phyloP scores from a whole-genome alignment of 1,140 invertebrate species.

The Scaptomyza graminum region DNA sequence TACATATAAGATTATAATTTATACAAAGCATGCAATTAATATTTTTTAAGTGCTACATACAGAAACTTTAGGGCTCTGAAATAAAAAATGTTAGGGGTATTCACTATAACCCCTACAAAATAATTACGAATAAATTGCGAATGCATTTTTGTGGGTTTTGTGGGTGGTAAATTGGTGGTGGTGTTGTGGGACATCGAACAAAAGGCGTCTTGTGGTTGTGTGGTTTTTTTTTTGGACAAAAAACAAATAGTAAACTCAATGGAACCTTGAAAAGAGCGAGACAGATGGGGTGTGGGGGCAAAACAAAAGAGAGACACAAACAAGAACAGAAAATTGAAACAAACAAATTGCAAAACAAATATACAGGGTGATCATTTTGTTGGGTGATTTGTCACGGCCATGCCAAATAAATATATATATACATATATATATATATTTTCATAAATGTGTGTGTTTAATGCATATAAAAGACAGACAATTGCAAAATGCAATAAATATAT shows the following conservation, averaged over 20 bases:
- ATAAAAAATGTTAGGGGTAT: constrained; percentile 6
- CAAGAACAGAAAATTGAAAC: constrained; percentile 1
- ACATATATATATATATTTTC: constrained; percentile 40
- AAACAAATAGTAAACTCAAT: constrained; percentile 20
- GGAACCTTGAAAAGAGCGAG: constrained; percentile 16
- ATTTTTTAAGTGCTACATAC: not conserved
- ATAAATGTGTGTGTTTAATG: constrained; percentile 22
- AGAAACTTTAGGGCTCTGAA: not conserved
- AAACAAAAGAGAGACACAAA: not conserved
- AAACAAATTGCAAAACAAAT: constrained; percentile 56
- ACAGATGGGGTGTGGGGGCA: constrained; percentile 15
- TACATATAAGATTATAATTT: not conserved
- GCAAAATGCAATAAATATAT: constrained; percentile 66
- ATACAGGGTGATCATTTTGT: constrained; percentile 50
- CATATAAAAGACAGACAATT: constrained; percentile 60
- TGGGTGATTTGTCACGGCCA: constrained; percentile 58
- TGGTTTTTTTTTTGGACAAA: constrained; percentile 27
- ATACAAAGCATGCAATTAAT: constrained; percentile 14
- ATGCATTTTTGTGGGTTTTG: not conserved
- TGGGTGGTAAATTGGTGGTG: not conserved
- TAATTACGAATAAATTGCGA: constrained; percentile 2
- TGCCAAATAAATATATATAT: constrained; percentile 44
- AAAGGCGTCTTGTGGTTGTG: constrained; percentile 17
- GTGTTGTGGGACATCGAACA: constrained; percentile 18
- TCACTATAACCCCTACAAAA: not conserved